Conservation (phyloP, 2,888 invertebrate species). For the Drosophila borealis region DNA sequence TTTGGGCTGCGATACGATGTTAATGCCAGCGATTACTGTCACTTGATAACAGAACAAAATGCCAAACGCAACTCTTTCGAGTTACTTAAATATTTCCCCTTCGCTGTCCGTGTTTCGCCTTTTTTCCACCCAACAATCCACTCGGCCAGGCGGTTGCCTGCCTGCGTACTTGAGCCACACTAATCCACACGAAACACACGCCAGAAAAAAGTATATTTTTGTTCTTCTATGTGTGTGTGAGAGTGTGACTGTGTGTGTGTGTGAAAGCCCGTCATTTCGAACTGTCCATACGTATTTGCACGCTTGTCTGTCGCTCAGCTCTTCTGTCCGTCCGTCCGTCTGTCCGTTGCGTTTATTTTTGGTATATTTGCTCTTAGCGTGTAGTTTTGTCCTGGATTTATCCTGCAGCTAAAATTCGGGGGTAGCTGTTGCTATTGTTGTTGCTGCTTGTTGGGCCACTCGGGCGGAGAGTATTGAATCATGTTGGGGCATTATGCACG, state of each 20-base stretch:
- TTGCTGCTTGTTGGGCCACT: constrained; percentile 42
- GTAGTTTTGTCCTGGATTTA: constrained; percentile 67
- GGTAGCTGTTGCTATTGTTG: constrained; percentile 47
- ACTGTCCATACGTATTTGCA: constrained; percentile 75
- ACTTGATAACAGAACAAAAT: constrained; percentile 56
- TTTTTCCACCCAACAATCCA: constrained; percentile 9
- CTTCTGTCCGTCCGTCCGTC: constrained; percentile 12
- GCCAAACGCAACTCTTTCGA: constrained; percentile 60
- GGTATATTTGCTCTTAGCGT: constrained; percentile 70
- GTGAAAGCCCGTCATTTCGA: constrained; percentile 65
- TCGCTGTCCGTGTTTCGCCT: neutral
- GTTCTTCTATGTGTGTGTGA: constrained; percentile 29
- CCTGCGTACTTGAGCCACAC: constrained; percentile 53
- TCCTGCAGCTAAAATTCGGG: constrained; percentile 58
- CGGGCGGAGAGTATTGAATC: constrained; percentile 73
- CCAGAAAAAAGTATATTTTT: constrained; percentile 42
- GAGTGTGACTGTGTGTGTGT: constrained; percentile 1
- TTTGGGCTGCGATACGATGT: constrained; percentile 25
- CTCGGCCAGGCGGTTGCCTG: neutral
- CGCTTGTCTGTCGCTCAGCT: constrained; percentile 62
- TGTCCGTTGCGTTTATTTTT: constrained; percentile 20
- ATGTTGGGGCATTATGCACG: constrained; percentile 77
- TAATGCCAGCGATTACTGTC: constrained; percentile 68
- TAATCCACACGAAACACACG: constrained; percentile 63
- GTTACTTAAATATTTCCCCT: constrained; percentile 40